A percentile compares a stretch with the other conserved stretches of the same genome.
These are phyloP conservation scores for Turnix velox DNA, from an alignment of 2,113 vertebrate species.

Conservation along the genomic window DNA sequence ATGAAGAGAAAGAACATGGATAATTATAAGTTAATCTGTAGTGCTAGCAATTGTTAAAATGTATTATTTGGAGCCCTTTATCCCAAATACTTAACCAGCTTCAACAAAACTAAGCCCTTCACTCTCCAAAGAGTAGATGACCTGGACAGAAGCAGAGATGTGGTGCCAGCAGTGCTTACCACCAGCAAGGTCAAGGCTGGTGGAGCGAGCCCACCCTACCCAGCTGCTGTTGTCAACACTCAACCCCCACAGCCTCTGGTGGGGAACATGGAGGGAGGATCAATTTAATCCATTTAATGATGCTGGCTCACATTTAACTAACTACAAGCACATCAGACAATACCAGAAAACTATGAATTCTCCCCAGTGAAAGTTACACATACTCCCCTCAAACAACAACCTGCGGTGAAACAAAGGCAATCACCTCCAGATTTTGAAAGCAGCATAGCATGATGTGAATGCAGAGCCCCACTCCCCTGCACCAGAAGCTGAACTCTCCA, in stretches of 20 bases:
- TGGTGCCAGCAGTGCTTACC: fast-evolving
- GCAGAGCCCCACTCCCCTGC: neutral
- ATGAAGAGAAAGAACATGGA: neutral
- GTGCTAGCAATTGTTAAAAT: neutral
- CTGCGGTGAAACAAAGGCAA: neutral
- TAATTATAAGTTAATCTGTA: neutral
- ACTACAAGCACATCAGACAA: neutral
- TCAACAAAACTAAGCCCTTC: neutral
- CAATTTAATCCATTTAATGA: neutral
- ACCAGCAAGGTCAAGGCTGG: neutral
- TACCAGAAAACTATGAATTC: neutral
- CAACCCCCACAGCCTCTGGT: neutral
- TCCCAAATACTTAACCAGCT: fast-evolving
- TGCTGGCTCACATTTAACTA: neutral
- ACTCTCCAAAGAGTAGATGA: neutral
- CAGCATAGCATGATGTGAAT: fast-evolving
- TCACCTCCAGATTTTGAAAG: neutral
- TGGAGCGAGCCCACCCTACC: neutral
- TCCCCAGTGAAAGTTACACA: neutral
- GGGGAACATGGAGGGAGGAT: neutral
- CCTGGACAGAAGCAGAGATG: fast-evolving
- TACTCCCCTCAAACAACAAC: neutral
- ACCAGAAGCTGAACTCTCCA: neutral
- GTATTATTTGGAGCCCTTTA: neutral
- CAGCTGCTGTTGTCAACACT: fast-evolving